Percentiles rank a stretch among this genome's conserved stretches.
phyloP scores from a whole-genome alignment of 2,113 vertebrate species.

The western clawed frog (Xenopus tropicalis) region UCB_Xtro_10.0 CM004443.2:114992001-114992500 shows the following conservation, averaged over 20 bases:
- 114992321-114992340: slow-evolving; percentile 38
- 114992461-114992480: slow-evolving; percentile 43
- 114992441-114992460: slow-evolving; percentile 49
- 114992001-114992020: too few relatives aligned
- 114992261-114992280: slow-evolving; percentile 19
- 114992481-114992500: slow-evolving; percentile 42
- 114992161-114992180: background rate
- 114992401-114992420: slow-evolving; percentile 45
- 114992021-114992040: too few relatives aligned
- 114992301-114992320: slow-evolving; percentile 14
- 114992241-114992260: background rate
- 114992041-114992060: too few relatives aligned
- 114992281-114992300: slow-evolving; percentile 32
- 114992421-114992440: slow-evolving; percentile 50
- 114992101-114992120: too few relatives aligned
- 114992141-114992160: too few relatives aligned
- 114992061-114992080: too few relatives aligned
- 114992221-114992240: background rate
- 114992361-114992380: slow-evolving; percentile 18
- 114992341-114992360: slow-evolving; percentile 28
- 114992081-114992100: too few relatives aligned
- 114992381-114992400: slow-evolving; percentile 42
- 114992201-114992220: background rate
- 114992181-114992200: background rate
- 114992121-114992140: too few relatives aligned